Evolutionary conservation across 1,140 invertebrate species (phyloP).

Genomic region (Saccostrea glomerata): DNA sequence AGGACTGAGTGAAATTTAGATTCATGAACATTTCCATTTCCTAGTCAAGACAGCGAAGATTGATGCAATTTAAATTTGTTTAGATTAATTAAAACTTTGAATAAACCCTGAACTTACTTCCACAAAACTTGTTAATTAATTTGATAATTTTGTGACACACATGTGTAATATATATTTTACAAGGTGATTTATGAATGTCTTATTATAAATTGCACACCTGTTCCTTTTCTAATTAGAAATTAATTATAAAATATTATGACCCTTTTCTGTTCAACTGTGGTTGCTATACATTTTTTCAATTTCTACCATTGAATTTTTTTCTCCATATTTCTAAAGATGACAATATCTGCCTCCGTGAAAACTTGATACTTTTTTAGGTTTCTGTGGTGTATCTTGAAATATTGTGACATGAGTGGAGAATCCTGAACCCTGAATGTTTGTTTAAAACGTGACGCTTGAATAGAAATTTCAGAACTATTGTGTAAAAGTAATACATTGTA

Average conservation of each 20-base stretch:
- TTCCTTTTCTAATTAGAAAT: not conserved
- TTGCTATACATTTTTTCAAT: not conserved
- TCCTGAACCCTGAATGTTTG: too few relatives aligned
- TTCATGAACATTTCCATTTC: too few relatives aligned
- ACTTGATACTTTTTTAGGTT: too few relatives aligned
- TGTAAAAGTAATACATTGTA: too few relatives aligned
- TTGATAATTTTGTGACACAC: not conserved
- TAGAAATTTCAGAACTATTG: too few relatives aligned
- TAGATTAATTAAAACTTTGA: not conserved
- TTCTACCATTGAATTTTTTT: not conserved
- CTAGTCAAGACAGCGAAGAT: too few relatives aligned
- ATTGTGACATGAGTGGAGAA: too few relatives aligned
- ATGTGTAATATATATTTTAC: not conserved
- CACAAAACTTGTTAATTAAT: constrained; percentile 19
- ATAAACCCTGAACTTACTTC: not conserved
- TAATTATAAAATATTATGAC: not conserved
- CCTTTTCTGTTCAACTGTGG: not conserved
- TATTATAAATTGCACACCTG: not conserved
- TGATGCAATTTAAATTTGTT: not conserved
- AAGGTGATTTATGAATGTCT: not conserved
- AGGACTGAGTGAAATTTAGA: too few relatives aligned
- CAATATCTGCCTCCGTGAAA: too few relatives aligned
- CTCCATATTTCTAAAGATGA: too few relatives aligned
- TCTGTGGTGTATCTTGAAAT: too few relatives aligned
- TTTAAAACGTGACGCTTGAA: too few relatives aligned